Base-by-base conservation (phyloP, 1,140 invertebrate species). In the Thereuonema tuberculata region DNA sequence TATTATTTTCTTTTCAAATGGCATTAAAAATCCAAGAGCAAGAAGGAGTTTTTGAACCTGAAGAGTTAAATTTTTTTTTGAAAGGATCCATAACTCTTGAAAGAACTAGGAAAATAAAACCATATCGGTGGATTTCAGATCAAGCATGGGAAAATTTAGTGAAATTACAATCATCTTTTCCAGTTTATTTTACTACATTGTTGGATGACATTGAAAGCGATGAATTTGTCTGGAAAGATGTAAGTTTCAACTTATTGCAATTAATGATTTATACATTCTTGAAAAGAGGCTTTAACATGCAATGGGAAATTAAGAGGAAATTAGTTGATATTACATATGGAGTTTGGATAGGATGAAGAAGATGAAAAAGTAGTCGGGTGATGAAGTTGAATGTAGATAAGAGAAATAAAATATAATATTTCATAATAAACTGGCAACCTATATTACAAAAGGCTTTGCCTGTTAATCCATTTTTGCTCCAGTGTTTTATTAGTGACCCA, bases 1-100 rank as follows among this genome's bases (percentile, higher is more conserved):
- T 94, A 29, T 73, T 94, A 15, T 93, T 85, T 70, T 92, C 90
- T 0, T 90, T 94, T 71, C 86, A 91, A 82, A 91, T 93, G 69
- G 83, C 87, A 52, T 81, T 83, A 1, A 89, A 86, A 69, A 72
- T 94, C 58, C 81, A 92, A 67, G 80, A 84, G 67, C 84, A 81
- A 67, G 71, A 79, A 24, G 77, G 73, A 0, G 65, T 74, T 14
- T 70, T 93, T 1, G 74, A 67, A 1, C 85, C 88, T 66, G 67
- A 74, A 1, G 81, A 93, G 68, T 67, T 94, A n/a, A 85, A 93
- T 65, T 93, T 93, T 74, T 93, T 93, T 67, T 86, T 93, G 56
- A 92, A 91, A 70, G 89, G 88, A 24, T 84, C 82, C 64, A 79
- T 88, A 1, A 77, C 81, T 0, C 69, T 91, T 27, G 86, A 89